Evolutionary conservation across 1,140 invertebrate species (phyloP), one percentile per base, ranked within the genome.

Genomic region (Hylyphantes graminicola): DNA sequence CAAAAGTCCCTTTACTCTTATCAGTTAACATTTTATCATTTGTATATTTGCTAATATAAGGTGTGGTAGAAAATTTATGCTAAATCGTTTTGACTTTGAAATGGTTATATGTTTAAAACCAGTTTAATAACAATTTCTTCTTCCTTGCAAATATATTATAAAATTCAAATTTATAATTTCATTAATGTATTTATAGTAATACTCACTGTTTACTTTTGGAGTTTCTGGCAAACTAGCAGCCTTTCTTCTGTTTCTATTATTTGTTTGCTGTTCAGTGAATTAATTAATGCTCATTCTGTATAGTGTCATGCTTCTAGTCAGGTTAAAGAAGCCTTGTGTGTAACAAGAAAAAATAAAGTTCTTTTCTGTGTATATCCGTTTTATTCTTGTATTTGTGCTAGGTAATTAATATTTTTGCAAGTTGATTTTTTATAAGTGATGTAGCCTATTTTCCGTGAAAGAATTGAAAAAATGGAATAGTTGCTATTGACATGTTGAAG

Each of bases 221-320:
- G 53, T 70, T 50, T 70, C 10, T 53, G 48, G 67, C n/a, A 59
- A 13, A n/a, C 35, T 35, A 35, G 9, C 48, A 51, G 11, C 48
- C 3, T 78, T 9, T 76, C 19, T 21, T 13, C 10, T 78, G 48
- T 65, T 78, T 13, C 53, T 48, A 70, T n/a, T 19, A 12, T 15
- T 17, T 65, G 54, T 77, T n/a, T 65, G 35, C 67, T 35, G 59
- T 78, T 65, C 15, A 78, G 10, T 67, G 59, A 54, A 13, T 70
- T 35, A 35, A 35, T 35, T 35, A 35, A 17, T 70, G 67, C 48
- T 50, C 17, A 70, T 48, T 53, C 17, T 75, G 57, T 75, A 35
- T 73, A 74, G n/a, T 82, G 17, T 74, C 70, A 51, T 74, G 80
- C 80, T 82, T 82, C 80, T 82, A 82, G 80, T 82, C 79, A 81